A percentile compares a stretch with the other conserved stretches of the same genome.
Evolutionary conservation across 2,113 vertebrate species (phyloP).

Genomic region (Chauna torquata): DNA sequence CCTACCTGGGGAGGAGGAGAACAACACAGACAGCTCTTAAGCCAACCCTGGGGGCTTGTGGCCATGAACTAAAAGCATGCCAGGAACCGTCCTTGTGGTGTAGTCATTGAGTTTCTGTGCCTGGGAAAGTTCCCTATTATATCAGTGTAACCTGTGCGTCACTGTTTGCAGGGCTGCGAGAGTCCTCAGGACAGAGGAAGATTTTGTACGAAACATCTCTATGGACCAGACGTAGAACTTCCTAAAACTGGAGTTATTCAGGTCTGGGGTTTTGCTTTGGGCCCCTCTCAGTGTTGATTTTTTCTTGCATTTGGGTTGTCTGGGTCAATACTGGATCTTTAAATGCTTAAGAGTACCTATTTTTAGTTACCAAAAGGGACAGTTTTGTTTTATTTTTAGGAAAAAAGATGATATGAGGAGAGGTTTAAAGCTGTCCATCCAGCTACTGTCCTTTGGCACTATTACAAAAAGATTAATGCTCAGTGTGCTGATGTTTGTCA

Average conservation of each 20-base stretch:
- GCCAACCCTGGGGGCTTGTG: neutral
- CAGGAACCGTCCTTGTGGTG: neutral
- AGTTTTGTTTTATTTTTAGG: neutral
- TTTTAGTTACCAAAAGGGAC: neutral
- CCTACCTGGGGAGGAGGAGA: neutral
- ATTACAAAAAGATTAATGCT: neutral
- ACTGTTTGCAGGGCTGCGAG: rapidly evolving
- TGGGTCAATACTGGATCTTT: neutral
- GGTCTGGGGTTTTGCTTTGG: conserved; percentile 13
- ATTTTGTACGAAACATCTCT: neutral
- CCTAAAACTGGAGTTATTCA: neutral
- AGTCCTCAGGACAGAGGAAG: neutral
- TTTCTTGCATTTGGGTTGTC: neutral
- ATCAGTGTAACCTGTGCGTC: neutral
- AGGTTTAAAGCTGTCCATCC: neutral
- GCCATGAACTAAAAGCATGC: neutral
- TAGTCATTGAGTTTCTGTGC: neutral
- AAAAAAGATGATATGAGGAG: neutral
- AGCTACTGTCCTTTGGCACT: neutral
- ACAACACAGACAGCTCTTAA: neutral
- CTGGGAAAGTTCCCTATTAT: neutral
- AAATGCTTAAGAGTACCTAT: neutral
- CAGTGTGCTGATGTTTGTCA: neutral
- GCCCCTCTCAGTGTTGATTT: neutral
- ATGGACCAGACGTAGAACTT: neutral